Evolutionary conservation across 1,140 invertebrate genomes (phyloP).

Genomic region (Limonius californicus): DNA sequence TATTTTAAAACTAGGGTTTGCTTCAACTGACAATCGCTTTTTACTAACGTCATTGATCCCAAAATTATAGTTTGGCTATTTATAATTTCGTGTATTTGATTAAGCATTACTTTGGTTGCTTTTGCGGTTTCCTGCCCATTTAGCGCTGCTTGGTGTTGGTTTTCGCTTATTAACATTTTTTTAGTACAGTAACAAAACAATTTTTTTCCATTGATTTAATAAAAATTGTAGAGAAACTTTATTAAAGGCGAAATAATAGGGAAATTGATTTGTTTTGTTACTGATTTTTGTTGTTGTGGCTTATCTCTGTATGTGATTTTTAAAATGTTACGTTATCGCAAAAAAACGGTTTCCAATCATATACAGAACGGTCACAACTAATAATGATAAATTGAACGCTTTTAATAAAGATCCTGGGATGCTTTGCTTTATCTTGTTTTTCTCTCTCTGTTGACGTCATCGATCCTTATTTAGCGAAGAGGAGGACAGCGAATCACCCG

Average conservation of each 20-base stretch:
- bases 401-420: slow-evolving; percentile 43
- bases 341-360: background rate
- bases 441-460: slow-evolving; percentile 49
- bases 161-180: slow-evolving; percentile 18
- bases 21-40: background rate
- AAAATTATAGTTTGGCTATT: too few species aligned
- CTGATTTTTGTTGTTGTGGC: background rate
- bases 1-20: too few species aligned
- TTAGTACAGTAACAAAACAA: background rate
- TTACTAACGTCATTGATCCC: too few species aligned
- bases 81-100: too few species aligned
- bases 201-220: too few species aligned
- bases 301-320: background rate
- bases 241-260: background rate
- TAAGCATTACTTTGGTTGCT: slow-evolving; percentile 19
- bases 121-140: slow-evolving; percentile 20
- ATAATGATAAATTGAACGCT: background rate
- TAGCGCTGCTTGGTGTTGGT: slow-evolving; percentile 24
- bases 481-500: slow-evolving; percentile 87
- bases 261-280: slow-evolving; percentile 2
- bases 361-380: background rate
- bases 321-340: too few species aligned
- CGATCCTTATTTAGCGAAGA: slow-evolving; percentile 82
- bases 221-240: background rate
- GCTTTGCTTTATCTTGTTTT: slow-evolving; percentile 48